Evolutionary conservation across 2,888 invertebrate genomes (phyloP).

Genomic region (Trissonchulus sp.): DNA sequence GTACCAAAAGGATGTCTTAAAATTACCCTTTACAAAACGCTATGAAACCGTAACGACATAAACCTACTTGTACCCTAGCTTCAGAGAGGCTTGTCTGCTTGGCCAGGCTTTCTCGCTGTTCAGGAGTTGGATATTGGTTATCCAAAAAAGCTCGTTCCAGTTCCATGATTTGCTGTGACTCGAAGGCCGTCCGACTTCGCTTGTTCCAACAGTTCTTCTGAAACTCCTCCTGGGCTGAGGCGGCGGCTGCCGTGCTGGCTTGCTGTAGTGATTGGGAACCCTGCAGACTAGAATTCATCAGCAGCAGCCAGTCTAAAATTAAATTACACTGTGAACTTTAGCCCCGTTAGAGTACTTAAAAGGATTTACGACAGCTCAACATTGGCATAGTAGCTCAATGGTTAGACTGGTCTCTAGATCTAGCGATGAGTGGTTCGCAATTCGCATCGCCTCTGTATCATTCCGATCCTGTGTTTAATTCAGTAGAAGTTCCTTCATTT

Average conservation of each 20-base stretch:
- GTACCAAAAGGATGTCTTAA: too few species aligned
- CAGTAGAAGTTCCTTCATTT: too few species aligned
- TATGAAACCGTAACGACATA: too few species aligned
- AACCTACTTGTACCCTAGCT: slow-evolving; percentile 19
- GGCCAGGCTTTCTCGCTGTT: neutral
- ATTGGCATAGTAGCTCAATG: too few species aligned
- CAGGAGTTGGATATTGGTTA: slow-evolving; percentile 11
- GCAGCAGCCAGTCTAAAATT: neutral
- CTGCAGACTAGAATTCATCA: neutral
- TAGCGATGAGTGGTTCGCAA: too few species aligned
- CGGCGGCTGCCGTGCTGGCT: neutral
- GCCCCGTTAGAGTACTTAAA: too few species aligned
- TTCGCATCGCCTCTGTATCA: too few species aligned
- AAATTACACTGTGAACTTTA: too few species aligned
- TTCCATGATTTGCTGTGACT: slow-evolving; percentile 14
- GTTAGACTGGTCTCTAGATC: too few species aligned
- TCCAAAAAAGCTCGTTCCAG: slow-evolving; percentile 8
- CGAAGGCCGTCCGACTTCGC: slow-evolving; percentile 21
- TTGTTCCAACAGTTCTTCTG: neutral
- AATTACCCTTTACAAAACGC: too few species aligned
- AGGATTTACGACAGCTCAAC: too few species aligned
- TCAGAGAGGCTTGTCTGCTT: neutral
- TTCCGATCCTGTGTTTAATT: too few species aligned
- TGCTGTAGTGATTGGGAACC: neutral
- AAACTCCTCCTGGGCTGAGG: neutral